Conservation (phyloP, 2,888 invertebrate genomes). For the Auanema freiburgensis region DNA sequence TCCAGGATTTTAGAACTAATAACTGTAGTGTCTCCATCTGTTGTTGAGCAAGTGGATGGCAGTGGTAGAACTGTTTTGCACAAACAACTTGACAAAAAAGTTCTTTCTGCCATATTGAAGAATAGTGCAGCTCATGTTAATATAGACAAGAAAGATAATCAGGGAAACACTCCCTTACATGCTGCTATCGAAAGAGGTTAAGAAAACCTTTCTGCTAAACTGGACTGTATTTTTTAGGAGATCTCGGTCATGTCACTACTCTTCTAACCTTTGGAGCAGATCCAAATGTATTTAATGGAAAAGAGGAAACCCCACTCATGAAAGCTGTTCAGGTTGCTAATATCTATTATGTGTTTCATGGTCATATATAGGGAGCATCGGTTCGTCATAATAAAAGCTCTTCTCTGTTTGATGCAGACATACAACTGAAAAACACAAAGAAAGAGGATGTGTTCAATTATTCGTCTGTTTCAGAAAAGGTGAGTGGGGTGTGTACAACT, state of each 20-base stretch:
- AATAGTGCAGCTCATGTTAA: constrained; percentile 14
- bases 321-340: constrained; percentile 15
- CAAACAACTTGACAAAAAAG: constrained; percentile 17
- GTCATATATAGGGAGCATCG: background rate
- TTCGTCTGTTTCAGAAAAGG: constrained; percentile 17
- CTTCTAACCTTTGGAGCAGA: constrained; percentile 24
- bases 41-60: constrained; percentile 18
- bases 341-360: constrained; percentile 1
- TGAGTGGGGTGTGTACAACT: too few species aligned
- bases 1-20: constrained; percentile 18
- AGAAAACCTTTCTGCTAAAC: too few species aligned
- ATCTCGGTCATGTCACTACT: constrained; percentile 10
- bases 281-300: constrained; percentile 16
- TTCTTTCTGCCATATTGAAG: constrained; percentile 12
- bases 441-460: constrained; percentile 15
- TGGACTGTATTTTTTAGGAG: constrained; percentile 15
- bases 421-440: constrained; percentile 10
- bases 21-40: constrained; percentile 17
- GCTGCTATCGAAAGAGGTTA: constrained; percentile 21
- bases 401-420: constrained; percentile 18
- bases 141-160: constrained; percentile 20
- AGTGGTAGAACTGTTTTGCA: constrained; percentile 16
- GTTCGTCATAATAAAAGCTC: constrained; percentile 5
- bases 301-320: constrained; percentile 24
- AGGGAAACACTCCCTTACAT: constrained; percentile 23